Base-by-base conservation (phyloP, 2,113 vertebrate species). In the Anser cygnoides region DNA sequence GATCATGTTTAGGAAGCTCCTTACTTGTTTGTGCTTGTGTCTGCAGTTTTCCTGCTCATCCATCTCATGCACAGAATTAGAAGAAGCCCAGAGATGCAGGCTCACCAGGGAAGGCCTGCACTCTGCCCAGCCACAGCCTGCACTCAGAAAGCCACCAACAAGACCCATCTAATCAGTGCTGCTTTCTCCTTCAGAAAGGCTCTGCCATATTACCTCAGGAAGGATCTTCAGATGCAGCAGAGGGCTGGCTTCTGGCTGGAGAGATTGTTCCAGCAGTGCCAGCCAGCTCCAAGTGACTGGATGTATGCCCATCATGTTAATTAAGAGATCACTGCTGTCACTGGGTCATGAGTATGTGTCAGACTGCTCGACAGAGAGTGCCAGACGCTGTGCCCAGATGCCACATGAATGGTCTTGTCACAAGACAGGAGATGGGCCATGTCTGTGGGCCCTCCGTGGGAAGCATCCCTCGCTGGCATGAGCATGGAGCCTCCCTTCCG, bases 281-380 rank as follows among this genome's bases (percentile, higher is more conserved):
- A 81, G 59, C 20, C 0, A 0, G 17, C 63, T 92, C 1, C 0
- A 10, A 55, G 61, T 25, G 61, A 35, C 70, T 59, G 70, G 33
- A 43, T 68, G 8, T 22, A 14, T 13, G 8, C 19, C 52, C 9
- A 3, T 61, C 28, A 16, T 0, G 0, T 29, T 63, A 81, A 89
- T 57, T 37, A 57, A 92, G 78, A 57, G 44, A 82, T 37, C 1
- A 2, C 33, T 11, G 75, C 39, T 75, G 59, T 62, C 58, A 19
- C 29, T 73, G 75, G 5, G 10, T 68, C 49, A 76, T 37, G 39
- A 29, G 37, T 35, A 33, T 26, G 10, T 63, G 61, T 71, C 84
- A 44, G 35, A 13, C 26, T 79, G 54, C 61, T 57, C 82, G 37
- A 59, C 4, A 28, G 37, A 74, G 52, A 54, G 49, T 50, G 52